Percentiles rank a stretch among this genome's conserved stretches.
Evolutionary conservation across 2,888 invertebrate genomes (phyloP).

Genomic region (Apoderus coryli): DNA sequence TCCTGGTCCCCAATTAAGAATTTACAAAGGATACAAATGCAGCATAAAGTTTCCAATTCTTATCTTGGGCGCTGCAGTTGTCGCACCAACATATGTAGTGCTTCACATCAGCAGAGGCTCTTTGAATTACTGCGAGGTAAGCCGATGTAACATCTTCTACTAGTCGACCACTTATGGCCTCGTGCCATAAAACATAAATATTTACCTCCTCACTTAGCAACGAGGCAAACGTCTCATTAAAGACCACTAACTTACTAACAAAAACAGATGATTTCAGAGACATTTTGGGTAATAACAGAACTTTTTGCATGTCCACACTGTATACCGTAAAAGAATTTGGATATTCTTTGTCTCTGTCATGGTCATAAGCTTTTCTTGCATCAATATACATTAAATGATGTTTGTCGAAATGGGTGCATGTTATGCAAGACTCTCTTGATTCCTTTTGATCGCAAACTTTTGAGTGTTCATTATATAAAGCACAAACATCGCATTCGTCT

Average conservation of each 20-base stretch:
- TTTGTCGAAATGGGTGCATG: constrained; percentile 8
- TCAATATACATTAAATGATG: constrained; percentile 9
- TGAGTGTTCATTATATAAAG: constrained; percentile 10
- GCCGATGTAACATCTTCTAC: constrained; percentile 12
- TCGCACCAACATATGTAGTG: constrained; percentile 8
- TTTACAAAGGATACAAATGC: constrained; percentile 7
- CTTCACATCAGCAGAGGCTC: constrained; percentile 4
- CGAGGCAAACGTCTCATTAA: constrained; percentile 8
- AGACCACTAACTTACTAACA: constrained; percentile 5
- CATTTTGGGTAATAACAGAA: constrained; percentile 7
- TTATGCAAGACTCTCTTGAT: constrained; percentile 8
- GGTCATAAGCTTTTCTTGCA: constrained; percentile 3
- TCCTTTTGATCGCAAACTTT: constrained; percentile 9
- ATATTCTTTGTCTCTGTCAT: constrained; percentile 5
- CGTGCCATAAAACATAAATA: constrained; percentile 14
- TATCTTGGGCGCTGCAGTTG: constrained; percentile 7
- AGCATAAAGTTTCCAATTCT: constrained; percentile 8
- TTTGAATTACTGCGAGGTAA: constrained; percentile 8
- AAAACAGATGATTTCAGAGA: constrained; percentile 8
- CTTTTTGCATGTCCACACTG: constrained; percentile 6
- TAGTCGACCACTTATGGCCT: constrained; percentile 11
- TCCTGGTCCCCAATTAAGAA: constrained; percentile 7
- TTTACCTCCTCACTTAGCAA: constrained; percentile 9
- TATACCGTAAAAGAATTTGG: constrained; percentile 2
- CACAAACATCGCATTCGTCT: constrained; percentile 9